phyloP scores from a whole-genome alignment of 53 echinoderm and acorn worm species.

The Paracentrotus lividus region DNA sequence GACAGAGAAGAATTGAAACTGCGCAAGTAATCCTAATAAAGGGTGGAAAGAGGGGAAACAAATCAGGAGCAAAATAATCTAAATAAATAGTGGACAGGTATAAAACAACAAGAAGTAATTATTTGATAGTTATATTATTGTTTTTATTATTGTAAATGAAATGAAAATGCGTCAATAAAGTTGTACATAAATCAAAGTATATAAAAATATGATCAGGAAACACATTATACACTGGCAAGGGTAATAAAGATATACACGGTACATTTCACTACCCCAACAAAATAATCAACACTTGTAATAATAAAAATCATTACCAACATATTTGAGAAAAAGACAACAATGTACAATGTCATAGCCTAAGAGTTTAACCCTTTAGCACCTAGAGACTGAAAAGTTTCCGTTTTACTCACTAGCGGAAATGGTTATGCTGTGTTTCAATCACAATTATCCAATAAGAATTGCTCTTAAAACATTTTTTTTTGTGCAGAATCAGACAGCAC shows the following conservation, averaged over 20 bases:
- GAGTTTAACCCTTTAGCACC: too few relatives aligned
- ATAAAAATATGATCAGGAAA: not conserved
- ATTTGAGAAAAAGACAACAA: not conserved
- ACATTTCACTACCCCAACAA: not conserved
- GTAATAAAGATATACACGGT: not conserved
- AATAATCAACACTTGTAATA: not conserved
- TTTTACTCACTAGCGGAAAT: too few relatives aligned
- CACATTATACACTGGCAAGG: conserved; percentile 8
- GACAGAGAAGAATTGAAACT: too few relatives aligned
- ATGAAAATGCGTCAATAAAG: not conserved
- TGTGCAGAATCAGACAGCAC: too few relatives aligned
- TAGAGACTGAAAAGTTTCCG: not conserved
- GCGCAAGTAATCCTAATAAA: too few relatives aligned
- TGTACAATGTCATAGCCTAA: too few relatives aligned
- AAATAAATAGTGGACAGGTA: too few relatives aligned
- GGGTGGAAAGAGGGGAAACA: not conserved
- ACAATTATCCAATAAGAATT: too few relatives aligned
- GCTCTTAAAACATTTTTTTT: too few relatives aligned
- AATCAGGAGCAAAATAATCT: too few relatives aligned
- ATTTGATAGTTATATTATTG: conserved; percentile 19
- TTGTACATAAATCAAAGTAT: conserved; percentile 20
- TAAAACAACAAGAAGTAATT: not conserved
- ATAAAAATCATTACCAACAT: not conserved
- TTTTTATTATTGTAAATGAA: conserved; percentile 10
- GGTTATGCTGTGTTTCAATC: too few relatives aligned